Conservation (phyloP, 1,140 invertebrate species). For the Brachionus rubens region DNA sequence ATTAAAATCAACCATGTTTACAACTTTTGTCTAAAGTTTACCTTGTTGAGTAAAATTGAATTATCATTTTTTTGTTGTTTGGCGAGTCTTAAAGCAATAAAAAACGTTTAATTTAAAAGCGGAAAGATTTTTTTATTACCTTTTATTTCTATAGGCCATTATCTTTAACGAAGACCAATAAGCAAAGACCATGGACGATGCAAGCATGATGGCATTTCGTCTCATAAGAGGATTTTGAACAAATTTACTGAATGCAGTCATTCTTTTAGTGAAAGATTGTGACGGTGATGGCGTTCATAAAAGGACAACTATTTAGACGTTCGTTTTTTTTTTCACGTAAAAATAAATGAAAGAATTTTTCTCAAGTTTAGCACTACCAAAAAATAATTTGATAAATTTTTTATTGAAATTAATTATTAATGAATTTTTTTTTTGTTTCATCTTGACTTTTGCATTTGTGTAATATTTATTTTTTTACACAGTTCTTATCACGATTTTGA, state of each 20-base stretch:
- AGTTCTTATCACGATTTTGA: no score
- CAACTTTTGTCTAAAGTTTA: neutral
- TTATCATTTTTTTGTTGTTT: neutral
- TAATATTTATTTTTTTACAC: no score
- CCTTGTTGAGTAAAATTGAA: neutral
- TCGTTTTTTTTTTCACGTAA: neutral
- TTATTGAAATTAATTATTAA: no score
- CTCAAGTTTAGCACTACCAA: no score
- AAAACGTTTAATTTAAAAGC: neutral
- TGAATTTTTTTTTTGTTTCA: no score
- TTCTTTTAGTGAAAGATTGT: neutral
- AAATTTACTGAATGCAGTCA: constrained; percentile 41
- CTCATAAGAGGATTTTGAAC: constrained; percentile 2
- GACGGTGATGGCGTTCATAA: neutral
- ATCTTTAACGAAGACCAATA: constrained; percentile 38
- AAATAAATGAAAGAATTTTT: no score
- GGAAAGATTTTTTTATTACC: neutral
- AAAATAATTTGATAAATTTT: no score
- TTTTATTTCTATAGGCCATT: constrained; percentile 25
- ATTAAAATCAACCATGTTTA: neutral
- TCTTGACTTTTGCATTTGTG: no score
- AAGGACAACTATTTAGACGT: constrained; percentile 9
- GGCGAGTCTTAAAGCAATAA: neutral
- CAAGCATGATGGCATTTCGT: constrained; percentile 29
- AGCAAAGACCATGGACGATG: constrained; percentile 28